Percentiles rank a stretch among this genome's conserved stretches.
These are phyloP conservation scores for Scaptomyza hsui DNA, from an alignment of 1,140 invertebrate species.

Conservation along the genomic window DNA sequence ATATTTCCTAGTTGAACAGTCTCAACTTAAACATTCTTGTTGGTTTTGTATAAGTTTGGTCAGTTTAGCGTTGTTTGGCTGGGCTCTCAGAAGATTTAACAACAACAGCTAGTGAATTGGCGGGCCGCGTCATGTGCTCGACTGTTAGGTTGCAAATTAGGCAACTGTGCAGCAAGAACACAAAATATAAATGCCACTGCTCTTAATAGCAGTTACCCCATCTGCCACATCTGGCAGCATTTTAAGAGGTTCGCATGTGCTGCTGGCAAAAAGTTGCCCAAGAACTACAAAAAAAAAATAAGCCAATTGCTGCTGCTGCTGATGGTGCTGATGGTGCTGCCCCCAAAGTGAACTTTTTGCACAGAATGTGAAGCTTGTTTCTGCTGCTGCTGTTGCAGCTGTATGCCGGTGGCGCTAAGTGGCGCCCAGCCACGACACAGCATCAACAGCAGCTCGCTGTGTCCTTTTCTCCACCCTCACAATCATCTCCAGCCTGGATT, in stretches of 20 bases:
- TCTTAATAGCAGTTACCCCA: conserved; percentile 19
- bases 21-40: background rate
- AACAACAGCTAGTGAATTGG: background rate
- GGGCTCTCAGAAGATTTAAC: background rate
- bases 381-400: conserved; percentile 31
- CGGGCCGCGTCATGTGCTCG: conserved; percentile 14
- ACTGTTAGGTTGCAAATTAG: conserved; percentile 27
- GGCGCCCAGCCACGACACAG: conserved; percentile 66
- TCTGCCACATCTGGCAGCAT: conserved; percentile 57
- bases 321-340: background rate
- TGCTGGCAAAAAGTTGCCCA: conserved; percentile 21
- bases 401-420: conserved; percentile 63
- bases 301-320: conserved; percentile 1
- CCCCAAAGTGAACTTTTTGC: conserved; percentile 64
- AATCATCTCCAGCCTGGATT: background rate
- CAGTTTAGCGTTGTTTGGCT: background rate
- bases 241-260: conserved; percentile 48
- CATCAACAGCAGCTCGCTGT: conserved; percentile 50
- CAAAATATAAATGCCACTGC: conserved; percentile 6
- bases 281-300: conserved; percentile 10
- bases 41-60: background rate
- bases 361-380: conserved; percentile 29
- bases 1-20: background rate
- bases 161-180: conserved; percentile 23
- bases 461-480: conserved; percentile 7